Evolutionary conservation across 1,140 invertebrate species (phyloP), one percentile per base, ranked within the genome.

Genomic region (Pogonus chalceus): DNA sequence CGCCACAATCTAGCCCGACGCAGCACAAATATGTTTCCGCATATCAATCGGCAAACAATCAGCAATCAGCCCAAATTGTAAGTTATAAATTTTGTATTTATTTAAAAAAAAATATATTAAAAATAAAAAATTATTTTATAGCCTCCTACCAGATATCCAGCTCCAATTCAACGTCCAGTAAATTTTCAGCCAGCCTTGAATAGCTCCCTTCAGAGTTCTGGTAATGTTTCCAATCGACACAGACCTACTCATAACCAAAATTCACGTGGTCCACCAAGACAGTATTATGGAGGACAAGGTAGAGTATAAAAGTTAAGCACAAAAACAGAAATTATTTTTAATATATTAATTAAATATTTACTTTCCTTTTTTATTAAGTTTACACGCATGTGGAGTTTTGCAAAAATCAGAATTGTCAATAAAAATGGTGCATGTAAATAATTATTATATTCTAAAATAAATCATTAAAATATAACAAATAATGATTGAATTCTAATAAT

Each of bases 241-340:
- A 62, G 65, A 47, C 60, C 61, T 20, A 51, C 57, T 50, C 65
- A 63, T 50, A 63, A 65, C 53, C 52, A 61, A 26, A 59, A 48
- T 16, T 65, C 65, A 53, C 67, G 66, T 43, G 59, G 61, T 21
- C 53, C 65, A 20, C 55, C 59, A 26, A 55, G 65, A 51, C 63
- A 67, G 56, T 69, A 66, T 57, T 69, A 69, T 58, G 56, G 63
- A 20, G 50, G 55, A 22, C 66, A 68, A 62, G 62, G 66, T 68
- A 61, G 58, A 58, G 16, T n/a, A 53, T 20, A 47, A 26, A n/a
- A 55, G 35, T 12, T 10, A 9, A 43, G 37, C 9, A 43, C 9
- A 31, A 31, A 43, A 18, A n/a, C n/a, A n/a, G n/a, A n/a, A n/a
- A n/a, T 10, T 18, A 20, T 9, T 49, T 31, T 50, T 54, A 37